Evolutionary conservation across 2,888 invertebrate genomes (phyloP), one percentile per base, ranked within the genome.

Genomic region (Cetonia aurata): DNA sequence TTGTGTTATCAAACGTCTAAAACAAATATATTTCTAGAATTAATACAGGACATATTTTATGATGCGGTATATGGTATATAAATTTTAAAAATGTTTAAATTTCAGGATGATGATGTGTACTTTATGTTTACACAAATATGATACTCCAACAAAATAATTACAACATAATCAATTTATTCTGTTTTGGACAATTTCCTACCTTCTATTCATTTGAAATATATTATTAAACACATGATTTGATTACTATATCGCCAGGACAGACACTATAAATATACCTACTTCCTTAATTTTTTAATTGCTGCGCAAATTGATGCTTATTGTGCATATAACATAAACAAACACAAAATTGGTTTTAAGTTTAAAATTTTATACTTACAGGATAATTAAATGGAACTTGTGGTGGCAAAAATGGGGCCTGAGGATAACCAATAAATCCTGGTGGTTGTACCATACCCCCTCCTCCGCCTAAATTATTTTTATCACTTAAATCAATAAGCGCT

Each of bases 381-480:
- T 93, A 94, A 79, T 86, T 88, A 79, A 93, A 93, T 0, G 92
- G 90, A 72, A 85, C 87, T 70, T 79, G 85, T 15, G 87, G 87
- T 1, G 92, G 91, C 78, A 92, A 83, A 9, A 88, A 81, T 1
- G 94, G 93, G 70, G 91, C 88, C 72, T 88, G 89, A 1, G 95
- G 94, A 83, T 89, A 95, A 0, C 93, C 95, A 75, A 94, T 90
- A 81, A 96, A 96, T 0, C 95, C 95, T 68, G 91, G 89, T 41
- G 93, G 92, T 73, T 91, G 90, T 4, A 93, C 92, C 4, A 89
- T 88, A 1, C 88, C 87, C 13, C 75, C 83, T 80, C 17, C 86
- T 85, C 87, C 85, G 53, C 85, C 88, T 73, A 88, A 84, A 84
- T 91, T 90, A 79, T 92, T 92, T 70, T 86, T 86, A 75, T 87